Evolutionary conservation across 2,113 vertebrate genomes (phyloP), one percentile per base, ranked within the genome.

Genomic region (Atherinomorus stipes): DNA sequence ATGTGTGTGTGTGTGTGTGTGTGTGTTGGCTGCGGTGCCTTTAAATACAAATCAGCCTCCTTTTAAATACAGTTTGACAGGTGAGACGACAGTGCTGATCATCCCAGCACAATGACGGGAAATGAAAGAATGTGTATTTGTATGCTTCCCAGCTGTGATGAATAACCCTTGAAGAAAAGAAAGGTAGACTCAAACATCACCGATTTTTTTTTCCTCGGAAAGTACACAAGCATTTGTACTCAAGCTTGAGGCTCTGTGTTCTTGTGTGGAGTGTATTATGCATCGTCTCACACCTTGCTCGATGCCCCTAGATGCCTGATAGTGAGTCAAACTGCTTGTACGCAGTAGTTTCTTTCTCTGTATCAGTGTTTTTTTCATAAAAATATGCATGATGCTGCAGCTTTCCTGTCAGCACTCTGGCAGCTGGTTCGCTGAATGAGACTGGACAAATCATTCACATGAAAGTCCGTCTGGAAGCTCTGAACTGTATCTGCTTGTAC

Each of bases 321-420:
- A 77, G 83, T 44, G 56, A 82, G 50, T 7, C 16, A 38, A 71
- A 52, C 52, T 75, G 74, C 75, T 74, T 84, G 62, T 78, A 53
- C 4, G 0, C 49, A 56, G n/a, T 25, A 21, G 15, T 71, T 52
- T 37, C 28, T 65, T 53, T 40, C 67, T 40, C 54, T 28, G 42
- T 73, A 63, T 71, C 52, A 69, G 5, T 56, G 15, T 49, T 74
- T 83, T 70, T 71, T 57, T 40, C 44, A 73, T 72, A 28, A 67
- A 88, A 76, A 80, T 70, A 83, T 86, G 59, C 80, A 81, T 71
- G 72, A 86, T 73, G 63, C 42, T 59, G 53, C 66, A 63, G 50
- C 67, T 75, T 57, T 63, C 25, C 76, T 80, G 64, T 70, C 70
- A 25, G 60, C 6, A 47, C 45, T 26, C 25, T 21, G 12, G 64